Evolutionary conservation across 2,888 invertebrate genomes (phyloP), one percentile per base, ranked within the genome.

Genomic region (Xestoiulus laeticollis): DNA sequence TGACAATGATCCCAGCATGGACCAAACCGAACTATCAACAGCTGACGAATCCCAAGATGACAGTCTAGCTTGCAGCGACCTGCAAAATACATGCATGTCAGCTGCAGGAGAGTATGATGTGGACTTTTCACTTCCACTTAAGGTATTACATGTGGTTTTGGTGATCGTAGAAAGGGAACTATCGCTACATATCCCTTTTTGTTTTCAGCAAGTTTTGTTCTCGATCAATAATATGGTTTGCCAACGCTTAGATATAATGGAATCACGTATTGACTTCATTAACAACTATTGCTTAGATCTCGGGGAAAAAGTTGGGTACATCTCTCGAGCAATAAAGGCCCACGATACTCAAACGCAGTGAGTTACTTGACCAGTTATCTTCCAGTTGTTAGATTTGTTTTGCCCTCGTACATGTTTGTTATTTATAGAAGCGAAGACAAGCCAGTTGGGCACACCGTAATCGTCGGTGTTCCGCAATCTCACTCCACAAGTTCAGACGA

Each of bases 31-130:
- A 44, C n/a, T 86, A 48, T 86, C 86, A 0, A 48, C 86, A 22
- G 32, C 87, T 44, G 88, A 88, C 33, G 87, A 85, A 44, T 88
- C 88, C 22, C 88, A 87, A 48, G 88, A 88, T 43, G 87, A 85
- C 16, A 87, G 85, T 85, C 32, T 85, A n/a, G 19, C 38, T 26
- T 87, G 30, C 86, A 68, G 44, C 32, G 85, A 87, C n/a, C 26
- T 22, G 10, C 87, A 33, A 32, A 87, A 87, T 30, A 10, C 38
- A 30, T 16, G 53, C 43, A 32, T 87, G 16, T 48, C 43, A 1
- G 48, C 43, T 32, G 22, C n/a, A 8, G 38, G 32, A 14, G 84
- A 84, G 8, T 84, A 84, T 33, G 68, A 68, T 10, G 84, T 88
- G 4, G 88, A 88, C 78, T 88, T 88, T 33, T 85, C 84, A 30